Percentiles rank a stretch among this genome's conserved stretches.
Evolutionary conservation across 2,888 invertebrate genomes (phyloP).

Genomic region (Stegana nigrithorax): DNA sequence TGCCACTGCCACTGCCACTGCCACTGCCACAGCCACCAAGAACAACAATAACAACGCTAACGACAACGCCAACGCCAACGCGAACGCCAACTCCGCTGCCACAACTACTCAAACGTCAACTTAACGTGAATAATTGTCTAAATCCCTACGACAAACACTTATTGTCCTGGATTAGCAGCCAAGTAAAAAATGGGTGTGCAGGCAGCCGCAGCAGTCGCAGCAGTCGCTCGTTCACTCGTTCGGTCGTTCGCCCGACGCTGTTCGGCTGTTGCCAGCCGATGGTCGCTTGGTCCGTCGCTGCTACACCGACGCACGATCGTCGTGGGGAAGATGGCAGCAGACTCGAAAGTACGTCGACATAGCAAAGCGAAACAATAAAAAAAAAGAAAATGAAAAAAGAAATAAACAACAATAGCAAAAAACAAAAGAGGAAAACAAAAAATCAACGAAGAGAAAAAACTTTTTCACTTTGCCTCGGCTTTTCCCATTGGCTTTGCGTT

Average conservation of each 20-base stretch:
- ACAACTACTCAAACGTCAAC: conserved; percentile 59
- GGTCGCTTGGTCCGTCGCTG: too few species aligned
- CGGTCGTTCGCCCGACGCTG: too few species aligned
- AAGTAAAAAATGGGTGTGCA: conserved; percentile 21
- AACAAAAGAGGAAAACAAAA: too few species aligned
- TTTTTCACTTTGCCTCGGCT: conserved; percentile 14
- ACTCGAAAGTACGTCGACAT: too few species aligned
- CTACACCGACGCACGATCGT: too few species aligned
- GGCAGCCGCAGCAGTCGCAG: too few species aligned
- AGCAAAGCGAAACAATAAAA: neutral
- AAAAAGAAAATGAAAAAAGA: neutral
- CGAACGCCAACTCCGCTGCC: conserved; percentile 8
- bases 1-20: conserved; percentile 3
- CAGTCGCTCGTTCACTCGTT: too few species aligned
- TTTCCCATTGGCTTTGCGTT: conserved; percentile 29
- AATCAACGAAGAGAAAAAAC: neutral
- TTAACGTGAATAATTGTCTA: conserved; percentile 60
- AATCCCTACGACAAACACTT: conserved; percentile 60
- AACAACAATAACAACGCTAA: too few species aligned
- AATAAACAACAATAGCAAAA: too few species aligned
- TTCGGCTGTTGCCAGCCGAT: too few species aligned
- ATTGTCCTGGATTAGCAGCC: conserved; percentile 58
- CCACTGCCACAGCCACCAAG: conserved; percentile 35
- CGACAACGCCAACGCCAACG: too few species aligned
- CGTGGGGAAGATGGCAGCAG: too few species aligned